These are phyloP conservation scores for Telmatochromis sp. DNA, from an alignment of 2,113 vertebrate genomes.

Conservation along the genomic window DNA sequence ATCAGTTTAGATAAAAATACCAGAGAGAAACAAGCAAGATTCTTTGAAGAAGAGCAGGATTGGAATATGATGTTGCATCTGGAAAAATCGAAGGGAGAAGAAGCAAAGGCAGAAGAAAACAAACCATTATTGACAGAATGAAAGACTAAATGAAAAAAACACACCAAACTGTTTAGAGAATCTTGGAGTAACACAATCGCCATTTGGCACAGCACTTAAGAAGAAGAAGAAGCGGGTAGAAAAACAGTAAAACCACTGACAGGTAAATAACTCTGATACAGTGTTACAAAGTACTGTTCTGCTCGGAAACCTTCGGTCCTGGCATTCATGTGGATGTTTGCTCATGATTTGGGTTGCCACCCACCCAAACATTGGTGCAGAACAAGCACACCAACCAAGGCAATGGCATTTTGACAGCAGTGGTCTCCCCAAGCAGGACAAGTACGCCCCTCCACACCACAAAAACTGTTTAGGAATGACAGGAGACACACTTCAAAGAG, in stretches of 20 bases:
- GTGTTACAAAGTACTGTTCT: background rate
- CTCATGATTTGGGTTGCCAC: background rate
- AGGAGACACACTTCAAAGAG: background rate
- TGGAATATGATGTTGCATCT: background rate
- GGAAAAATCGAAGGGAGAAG: background rate
- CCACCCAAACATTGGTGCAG: background rate
- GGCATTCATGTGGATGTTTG: background rate
- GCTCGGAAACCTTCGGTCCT: background rate
- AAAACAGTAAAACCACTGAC: background rate
- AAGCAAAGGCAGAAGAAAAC: background rate
- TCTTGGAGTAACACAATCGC: background rate
- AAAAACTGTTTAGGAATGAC: background rate
- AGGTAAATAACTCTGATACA: background rate
- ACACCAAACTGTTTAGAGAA: background rate
- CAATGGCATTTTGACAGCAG: background rate
- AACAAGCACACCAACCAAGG: background rate
- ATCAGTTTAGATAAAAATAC: background rate
- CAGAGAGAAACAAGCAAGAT: background rate
- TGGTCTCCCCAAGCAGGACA: background rate
- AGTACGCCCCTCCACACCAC: background rate
- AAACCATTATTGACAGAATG: background rate
- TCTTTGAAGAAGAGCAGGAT: background rate
- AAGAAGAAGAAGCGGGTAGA: background rate
- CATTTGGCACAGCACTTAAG: background rate
- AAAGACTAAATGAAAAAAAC: background rate